Evolutionary conservation across 2,113 vertebrate genomes (phyloP).

Genomic region (Entomyzon cyanotis): DNA sequence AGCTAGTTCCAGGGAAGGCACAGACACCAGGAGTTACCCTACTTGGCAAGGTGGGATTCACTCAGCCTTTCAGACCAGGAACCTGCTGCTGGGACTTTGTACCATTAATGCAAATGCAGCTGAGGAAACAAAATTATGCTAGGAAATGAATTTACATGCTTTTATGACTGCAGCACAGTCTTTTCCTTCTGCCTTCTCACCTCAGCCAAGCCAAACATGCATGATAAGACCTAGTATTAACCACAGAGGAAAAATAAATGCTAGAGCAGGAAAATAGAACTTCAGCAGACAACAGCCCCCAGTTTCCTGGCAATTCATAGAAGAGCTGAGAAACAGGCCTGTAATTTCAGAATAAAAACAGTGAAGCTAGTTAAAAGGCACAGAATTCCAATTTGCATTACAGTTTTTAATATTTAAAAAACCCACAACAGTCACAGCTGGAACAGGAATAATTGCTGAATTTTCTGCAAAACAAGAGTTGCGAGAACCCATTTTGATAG

Average conservation of each 20-base stretch:
- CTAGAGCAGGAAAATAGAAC: not conserved
- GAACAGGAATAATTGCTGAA: not conserved
- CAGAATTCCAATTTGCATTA: not conserved
- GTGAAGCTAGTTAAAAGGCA: constrained; percentile 8
- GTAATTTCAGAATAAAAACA: constrained; percentile 34
- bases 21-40: not conserved
- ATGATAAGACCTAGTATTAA: not conserved
- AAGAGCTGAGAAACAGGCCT: not conserved
- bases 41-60: not conserved
- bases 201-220: not conserved
- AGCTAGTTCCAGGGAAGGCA: not conserved
- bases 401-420: not conserved
- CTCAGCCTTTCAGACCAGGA: not conserved
- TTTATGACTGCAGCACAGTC: not conserved
- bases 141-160: not conserved
- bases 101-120: not conserved
- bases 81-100: not conserved
- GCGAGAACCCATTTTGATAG: not conserved
- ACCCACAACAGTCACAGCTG: not conserved
- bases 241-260: not conserved
- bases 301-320: constrained; percentile 11
- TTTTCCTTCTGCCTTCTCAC: not conserved
- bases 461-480: not conserved
- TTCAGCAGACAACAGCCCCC: not conserved
- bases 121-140: not conserved